Evolutionary conservation across 2,888 invertebrate species (phyloP).

Genomic region (Aromia moschata): DNA sequence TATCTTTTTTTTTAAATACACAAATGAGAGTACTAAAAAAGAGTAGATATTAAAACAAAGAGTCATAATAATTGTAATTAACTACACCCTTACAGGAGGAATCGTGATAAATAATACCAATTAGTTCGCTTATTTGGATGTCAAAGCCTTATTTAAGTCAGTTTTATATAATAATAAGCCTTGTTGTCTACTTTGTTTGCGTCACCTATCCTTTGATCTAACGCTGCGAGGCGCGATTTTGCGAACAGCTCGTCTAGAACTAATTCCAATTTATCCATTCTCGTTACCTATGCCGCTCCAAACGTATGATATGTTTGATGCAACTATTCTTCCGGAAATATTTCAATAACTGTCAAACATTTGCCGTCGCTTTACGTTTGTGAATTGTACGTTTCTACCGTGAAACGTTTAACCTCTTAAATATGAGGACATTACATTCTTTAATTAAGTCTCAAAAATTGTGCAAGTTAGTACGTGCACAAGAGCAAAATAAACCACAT

Average conservation of each 20-base stretch:
- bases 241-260: slow-evolving; percentile 54
- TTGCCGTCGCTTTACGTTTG: slow-evolving; percentile 6
- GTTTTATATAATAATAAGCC: slow-evolving; percentile 58
- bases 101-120: slow-evolving; percentile 55
- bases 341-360: slow-evolving; percentile 42
- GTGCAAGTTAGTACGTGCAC: no score
- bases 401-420: slow-evolving; percentile 10
- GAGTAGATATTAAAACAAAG: no score
- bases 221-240: slow-evolving; percentile 53
- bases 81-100: slow-evolving; percentile 13
- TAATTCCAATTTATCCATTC: slow-evolving; percentile 60
- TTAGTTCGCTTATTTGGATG: slow-evolving; percentile 55
- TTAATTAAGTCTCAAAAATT: no score
- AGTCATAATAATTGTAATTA: slow-evolving; percentile 15
- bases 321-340: slow-evolving; percentile 47
- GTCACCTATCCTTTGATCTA: slow-evolving; percentile 58
- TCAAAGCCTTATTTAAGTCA: slow-evolving; percentile 57
- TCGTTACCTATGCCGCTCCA: slow-evolving; percentile 42
- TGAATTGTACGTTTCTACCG: neutral
- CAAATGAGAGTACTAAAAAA: no score
- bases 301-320: slow-evolving; percentile 41
- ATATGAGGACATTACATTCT: neutral
- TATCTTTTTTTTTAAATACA: no score
- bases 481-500: no score
- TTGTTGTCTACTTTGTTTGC: slow-evolving; percentile 58